Evolutionary conservation across 2,113 vertebrate species (phyloP).

Genomic region (Corapipo altera): DNA sequence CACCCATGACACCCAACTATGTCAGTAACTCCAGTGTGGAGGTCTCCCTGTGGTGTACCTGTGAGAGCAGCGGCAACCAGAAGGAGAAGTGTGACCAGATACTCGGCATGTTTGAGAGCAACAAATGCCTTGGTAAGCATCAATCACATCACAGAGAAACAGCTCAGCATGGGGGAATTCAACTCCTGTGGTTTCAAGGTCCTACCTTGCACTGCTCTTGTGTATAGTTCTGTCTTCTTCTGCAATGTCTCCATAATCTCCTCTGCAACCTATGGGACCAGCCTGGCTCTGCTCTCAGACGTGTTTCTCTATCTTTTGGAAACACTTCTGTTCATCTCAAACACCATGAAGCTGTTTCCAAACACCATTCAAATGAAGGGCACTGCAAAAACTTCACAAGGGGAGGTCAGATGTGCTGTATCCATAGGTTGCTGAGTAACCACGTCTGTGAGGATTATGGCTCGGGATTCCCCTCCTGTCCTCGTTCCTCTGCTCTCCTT

Average conservation of each 20-base stretch:
- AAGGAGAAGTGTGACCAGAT: conserved; percentile 84
- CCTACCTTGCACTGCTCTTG: not conserved
- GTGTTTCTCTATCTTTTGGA: not conserved
- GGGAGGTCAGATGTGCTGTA: not conserved
- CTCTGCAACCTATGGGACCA: not conserved
- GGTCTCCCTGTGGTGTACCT: conserved; percentile 90
- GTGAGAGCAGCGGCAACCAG: conserved; percentile 85
- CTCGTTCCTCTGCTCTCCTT: not conserved
- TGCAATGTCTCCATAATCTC: not conserved
- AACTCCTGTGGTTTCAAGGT: not conserved
- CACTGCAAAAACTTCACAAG: not conserved
- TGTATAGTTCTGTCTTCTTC: not conserved
- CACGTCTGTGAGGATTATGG: not conserved
- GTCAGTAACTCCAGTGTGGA: conserved; percentile 84
- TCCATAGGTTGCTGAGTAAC: not conserved
- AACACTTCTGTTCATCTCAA: not conserved
- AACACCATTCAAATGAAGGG: not conserved
- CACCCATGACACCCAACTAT: conserved; percentile 92
- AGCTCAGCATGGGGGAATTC: not conserved
- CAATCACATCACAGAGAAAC: not conserved
- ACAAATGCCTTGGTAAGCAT: conserved; percentile 90
- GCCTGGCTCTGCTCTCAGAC: not conserved
- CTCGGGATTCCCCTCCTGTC: not conserved
- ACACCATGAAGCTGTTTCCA: not conserved
- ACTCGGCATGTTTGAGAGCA: conserved; percentile 83